Evolutionary conservation across 2,888 invertebrate species (phyloP).

Genomic region (Oligia strigilis): DNA sequence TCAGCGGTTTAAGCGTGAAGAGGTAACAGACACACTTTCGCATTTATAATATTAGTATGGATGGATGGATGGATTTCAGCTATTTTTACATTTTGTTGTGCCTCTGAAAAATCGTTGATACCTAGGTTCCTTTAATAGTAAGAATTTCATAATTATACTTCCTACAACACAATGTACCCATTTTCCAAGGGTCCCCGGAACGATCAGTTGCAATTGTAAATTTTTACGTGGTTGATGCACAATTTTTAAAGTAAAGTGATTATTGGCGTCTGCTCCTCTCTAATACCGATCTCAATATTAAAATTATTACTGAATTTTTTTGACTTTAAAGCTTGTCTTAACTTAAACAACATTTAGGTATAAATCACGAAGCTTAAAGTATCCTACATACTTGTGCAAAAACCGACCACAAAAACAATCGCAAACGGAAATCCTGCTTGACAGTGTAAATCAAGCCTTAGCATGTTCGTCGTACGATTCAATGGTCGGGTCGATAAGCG

Average conservation of each 20-base stretch:
- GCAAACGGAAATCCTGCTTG: background rate
- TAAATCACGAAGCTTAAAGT: background rate
- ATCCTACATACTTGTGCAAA: background rate
- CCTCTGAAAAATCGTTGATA: background rate
- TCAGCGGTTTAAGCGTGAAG: no score
- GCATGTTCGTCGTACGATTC: constrained; percentile 41
- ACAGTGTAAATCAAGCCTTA: constrained; percentile 60
- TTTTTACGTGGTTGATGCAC: background rate
- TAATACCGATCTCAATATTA: background rate
- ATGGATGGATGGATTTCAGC: no score
- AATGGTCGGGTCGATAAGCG: constrained; percentile 54
- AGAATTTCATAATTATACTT: background rate
- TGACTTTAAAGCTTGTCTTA: background rate
- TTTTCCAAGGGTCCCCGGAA: background rate
- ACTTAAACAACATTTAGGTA: background rate
- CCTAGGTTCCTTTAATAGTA: background rate
- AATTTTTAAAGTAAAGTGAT: no score
- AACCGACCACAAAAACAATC: background rate
- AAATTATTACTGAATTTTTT: background rate
- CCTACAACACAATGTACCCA: background rate
- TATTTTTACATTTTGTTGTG: background rate
- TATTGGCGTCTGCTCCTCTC: background rate
- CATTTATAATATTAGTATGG: no score
- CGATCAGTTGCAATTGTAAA: background rate
- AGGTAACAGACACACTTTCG: no score